Percentiles rank a stretch among this genome's conserved stretches.
Evolutionary conservation across 2,797 vertebrate species (phyloP).

Genomic region (Protonibea diacanthus): DNA sequence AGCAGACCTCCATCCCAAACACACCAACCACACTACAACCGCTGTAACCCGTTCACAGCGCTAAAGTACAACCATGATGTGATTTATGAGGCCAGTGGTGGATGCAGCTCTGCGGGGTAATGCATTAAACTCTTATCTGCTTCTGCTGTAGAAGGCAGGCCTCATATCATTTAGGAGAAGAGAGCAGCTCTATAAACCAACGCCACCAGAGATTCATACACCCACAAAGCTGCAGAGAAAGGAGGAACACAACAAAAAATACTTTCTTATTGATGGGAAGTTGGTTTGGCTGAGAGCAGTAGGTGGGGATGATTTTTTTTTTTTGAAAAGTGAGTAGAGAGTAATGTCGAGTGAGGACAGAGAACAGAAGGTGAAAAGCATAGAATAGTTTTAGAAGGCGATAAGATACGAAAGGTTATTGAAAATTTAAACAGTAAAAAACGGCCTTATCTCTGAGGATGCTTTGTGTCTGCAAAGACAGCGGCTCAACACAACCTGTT

Average conservation of each 20-base stretch:
- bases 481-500: conserved; percentile 47
- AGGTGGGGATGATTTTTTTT: conserved; percentile 22
- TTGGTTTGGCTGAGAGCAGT: conserved; percentile 22
- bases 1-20: not conserved
- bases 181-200: conserved; percentile 59
- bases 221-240: conserved; percentile 54
- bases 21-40: conserved; percentile 2
- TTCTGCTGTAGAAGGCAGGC: conserved; percentile 67
- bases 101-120: conserved; percentile 76
- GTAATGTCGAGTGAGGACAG: conserved; percentile 46
- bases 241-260: conserved; percentile 52
- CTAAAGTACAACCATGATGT: conserved; percentile 60
- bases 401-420: conserved; percentile 49
- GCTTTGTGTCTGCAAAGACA: conserved; percentile 42
- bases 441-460: conserved; percentile 29
- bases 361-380: conserved; percentile 22
- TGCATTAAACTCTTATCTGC: conserved; percentile 85
- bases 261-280: conserved; percentile 60
- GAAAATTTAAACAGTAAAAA: conserved; percentile 37
- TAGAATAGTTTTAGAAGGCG: conserved; percentile 7
- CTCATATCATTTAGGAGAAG: conserved; percentile 69
- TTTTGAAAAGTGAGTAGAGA: conserved; percentile 32
- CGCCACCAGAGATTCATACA: conserved; percentile 52
- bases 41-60: conserved; percentile 11
- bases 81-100: conserved; percentile 81